Evolutionary conservation across 2,888 invertebrate species (phyloP).

Genomic region (Zygogramma bicolorata): DNA sequence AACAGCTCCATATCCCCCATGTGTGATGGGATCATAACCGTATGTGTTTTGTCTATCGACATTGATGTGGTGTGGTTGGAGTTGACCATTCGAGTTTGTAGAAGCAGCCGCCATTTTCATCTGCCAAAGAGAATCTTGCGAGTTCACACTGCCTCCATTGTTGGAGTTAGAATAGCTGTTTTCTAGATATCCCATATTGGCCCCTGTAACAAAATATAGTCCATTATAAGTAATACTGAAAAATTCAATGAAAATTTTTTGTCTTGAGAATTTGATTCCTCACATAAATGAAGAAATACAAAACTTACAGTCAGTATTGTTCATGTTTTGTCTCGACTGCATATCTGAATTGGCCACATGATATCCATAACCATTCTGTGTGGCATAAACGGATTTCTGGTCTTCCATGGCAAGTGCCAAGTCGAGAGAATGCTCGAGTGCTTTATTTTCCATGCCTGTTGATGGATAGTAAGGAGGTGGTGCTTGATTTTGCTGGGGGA

Average conservation of each 20-base stretch:
- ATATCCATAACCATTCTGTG: slow-evolving; percentile 88
- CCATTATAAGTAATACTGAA: too few species aligned
- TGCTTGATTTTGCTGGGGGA: slow-evolving; percentile 84
- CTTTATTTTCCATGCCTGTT: slow-evolving; percentile 91
- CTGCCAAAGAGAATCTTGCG: slow-evolving; percentile 94
- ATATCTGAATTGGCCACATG: slow-evolving; percentile 79
- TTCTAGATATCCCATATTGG: slow-evolving; percentile 91
- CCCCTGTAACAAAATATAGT: slow-evolving; percentile 71
- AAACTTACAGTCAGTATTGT: slow-evolving; percentile 87
- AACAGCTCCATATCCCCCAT: slow-evolving; percentile 85
- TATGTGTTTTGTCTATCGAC: slow-evolving; percentile 67
- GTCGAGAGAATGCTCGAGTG: slow-evolving; percentile 90
- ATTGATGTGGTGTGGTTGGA: slow-evolving; percentile 61
- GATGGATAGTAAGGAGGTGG: slow-evolving; percentile 93
- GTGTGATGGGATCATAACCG: slow-evolving; percentile 83
- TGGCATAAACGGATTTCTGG: slow-evolving; percentile 86
- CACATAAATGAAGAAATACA: too few species aligned
- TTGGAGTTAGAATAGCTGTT: slow-evolving; percentile 94
- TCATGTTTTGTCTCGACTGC: slow-evolving; percentile 77
- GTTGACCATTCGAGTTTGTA: slow-evolving; percentile 75
- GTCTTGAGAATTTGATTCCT: too few species aligned
- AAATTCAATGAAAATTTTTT: too few species aligned
- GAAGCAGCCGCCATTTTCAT: slow-evolving; percentile 88
- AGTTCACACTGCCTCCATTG: slow-evolving; percentile 95
- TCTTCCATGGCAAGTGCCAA: slow-evolving; percentile 86